These are phyloP conservation scores for Thera obeliscata DNA, from an alignment of 2,888 invertebrate species.

Conservation along the genomic window DNA sequence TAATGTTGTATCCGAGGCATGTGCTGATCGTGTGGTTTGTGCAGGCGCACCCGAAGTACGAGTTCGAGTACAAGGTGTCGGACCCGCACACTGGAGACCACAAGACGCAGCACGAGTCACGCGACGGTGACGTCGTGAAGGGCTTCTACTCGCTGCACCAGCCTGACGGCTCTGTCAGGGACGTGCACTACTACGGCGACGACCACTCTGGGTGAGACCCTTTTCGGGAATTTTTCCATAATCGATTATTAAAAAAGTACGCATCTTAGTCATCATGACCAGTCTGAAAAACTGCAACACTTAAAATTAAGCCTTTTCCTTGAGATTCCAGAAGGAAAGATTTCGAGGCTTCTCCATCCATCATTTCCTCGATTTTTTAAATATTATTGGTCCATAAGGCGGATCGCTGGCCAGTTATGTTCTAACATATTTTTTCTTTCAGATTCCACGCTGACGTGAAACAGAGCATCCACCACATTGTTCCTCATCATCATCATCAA, in stretches of 20 bases:
- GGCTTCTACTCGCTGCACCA: constrained; percentile 66
- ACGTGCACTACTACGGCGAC: constrained; percentile 78
- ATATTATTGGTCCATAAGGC: too few species aligned
- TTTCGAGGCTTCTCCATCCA: too few species aligned
- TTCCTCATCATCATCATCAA: constrained; percentile 43
- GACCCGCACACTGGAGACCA: constrained; percentile 82
- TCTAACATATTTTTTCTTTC: constrained; percentile 4
- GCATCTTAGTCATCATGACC: too few species aligned
- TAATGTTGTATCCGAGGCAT: background rate
- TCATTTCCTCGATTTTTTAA: too few species aligned
- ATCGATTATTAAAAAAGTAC: too few species aligned
- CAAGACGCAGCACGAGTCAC: constrained; percentile 71
- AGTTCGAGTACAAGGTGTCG: constrained; percentile 60
- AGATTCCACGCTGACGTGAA: constrained; percentile 59
- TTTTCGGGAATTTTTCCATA: background rate
- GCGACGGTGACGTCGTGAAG: constrained; percentile 71
- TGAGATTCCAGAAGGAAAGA: too few species aligned
- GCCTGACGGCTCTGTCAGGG: constrained; percentile 64
- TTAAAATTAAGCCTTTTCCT: too few species aligned
- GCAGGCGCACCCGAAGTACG: constrained; percentile 64
- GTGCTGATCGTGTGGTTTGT: constrained; percentile 12
- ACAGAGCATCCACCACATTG: constrained; percentile 51
- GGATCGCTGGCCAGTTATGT: too few species aligned
- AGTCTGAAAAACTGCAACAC: too few species aligned
- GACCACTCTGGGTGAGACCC: constrained; percentile 69